Base-by-base conservation (phyloP, 2,888 invertebrate species). In the Agrotis exclamationis region DNA sequence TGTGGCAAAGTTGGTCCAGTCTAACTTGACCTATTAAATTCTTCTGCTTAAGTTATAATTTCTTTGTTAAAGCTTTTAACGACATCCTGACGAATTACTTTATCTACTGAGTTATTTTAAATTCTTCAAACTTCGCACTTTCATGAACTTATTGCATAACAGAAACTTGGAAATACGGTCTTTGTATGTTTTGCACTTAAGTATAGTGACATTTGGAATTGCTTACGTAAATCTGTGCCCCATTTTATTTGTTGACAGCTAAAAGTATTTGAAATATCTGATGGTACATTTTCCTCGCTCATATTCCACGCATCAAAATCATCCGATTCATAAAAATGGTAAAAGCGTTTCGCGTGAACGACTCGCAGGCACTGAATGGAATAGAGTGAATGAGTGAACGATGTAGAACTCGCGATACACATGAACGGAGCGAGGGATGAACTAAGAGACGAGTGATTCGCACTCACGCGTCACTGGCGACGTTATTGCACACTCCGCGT, bases 1-100 rank as follows among this genome's bases (percentile, higher is more conserved):
- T 77, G 72, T 56, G 70, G 72, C 44, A 64, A 82, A 79, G 64
- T 82, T 62, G 48, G 20, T 22, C 69, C 75, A 80, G 68, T 50
- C 65, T 68, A 82, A 85, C 67, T 80, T 78, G 74, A 74, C 78
- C 76, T 85, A 78, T 79, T 80, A 82, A 80, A 86, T 84, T 84
- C 78, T 86, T 80, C 79, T 74, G 70, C 33, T 47, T 33, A 78
- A 85, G 62, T 85, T 84, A 69, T 70, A 85, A 84, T 78, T 79
- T 85, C 78, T 78, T 85, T 82, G 80, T 81, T 75, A 80, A 85
- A 83, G 82, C 83, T 85, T 85, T 83, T 85, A 85, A 86, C 76
- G 82, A 79, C 76, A 70, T 75, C 62, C 56, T 76, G 76, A 67
- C 72, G 67, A 80, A 80, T 84, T 73, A 80, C 73, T 84, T 81